Conservation (phyloP, 2,113 vertebrate species). For the Charina bottae region DNA sequence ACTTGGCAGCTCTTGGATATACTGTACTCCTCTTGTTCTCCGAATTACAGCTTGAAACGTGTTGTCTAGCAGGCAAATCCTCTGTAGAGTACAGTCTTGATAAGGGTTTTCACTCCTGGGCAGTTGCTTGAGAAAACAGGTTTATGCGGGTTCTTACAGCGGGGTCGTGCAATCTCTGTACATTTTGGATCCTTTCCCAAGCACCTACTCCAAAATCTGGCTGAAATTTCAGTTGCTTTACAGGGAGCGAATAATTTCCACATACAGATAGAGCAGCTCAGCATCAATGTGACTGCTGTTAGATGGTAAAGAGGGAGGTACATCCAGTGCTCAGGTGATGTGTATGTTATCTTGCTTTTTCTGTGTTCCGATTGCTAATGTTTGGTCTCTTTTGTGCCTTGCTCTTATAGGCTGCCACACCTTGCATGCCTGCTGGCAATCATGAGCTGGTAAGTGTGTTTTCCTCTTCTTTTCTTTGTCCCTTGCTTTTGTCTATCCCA, state of each 20-base stretch:
- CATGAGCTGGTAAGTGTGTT: slow-evolving; percentile 85
- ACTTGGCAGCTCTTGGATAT: neutral
- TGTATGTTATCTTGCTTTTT: neutral
- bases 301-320: neutral
- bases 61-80: neutral
- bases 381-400: slow-evolving; percentile 38
- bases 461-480: neutral
- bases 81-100: neutral
- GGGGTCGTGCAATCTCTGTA: neutral
- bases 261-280: neutral
- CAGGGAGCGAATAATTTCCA: neutral
- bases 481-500: neutral
- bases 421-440: slow-evolving; percentile 84
- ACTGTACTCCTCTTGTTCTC: neutral
- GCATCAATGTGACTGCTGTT: neutral
- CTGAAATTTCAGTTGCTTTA: neutral
- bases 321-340: neutral
- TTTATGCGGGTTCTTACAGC: neutral
- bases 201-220: neutral
- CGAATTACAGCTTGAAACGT: neutral
- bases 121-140: neutral
- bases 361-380: slow-evolving; percentile 35
- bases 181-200: slow-evolving; percentile 13
- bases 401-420: slow-evolving; percentile 80
- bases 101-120: neutral